Percentiles rank a stretch among this genome's conserved stretches.
phyloP scores from a whole-genome alignment of 2,113 vertebrate species.

The Psammodynastes pulverulentus region DNA sequence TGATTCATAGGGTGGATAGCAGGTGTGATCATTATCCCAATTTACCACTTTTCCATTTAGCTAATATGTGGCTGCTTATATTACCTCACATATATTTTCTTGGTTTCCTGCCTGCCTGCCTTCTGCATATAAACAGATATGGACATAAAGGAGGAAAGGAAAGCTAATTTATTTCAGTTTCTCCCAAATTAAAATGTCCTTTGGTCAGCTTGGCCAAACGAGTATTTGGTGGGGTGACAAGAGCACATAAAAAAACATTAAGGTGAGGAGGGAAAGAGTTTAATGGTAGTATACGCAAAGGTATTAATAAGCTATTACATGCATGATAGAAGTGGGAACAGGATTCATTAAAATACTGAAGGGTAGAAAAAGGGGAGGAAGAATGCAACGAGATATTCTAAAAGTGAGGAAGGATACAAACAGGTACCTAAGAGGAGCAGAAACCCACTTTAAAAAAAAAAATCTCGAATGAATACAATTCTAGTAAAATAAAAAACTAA shows the following conservation, averaged over 20 bases:
- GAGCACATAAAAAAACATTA: background rate
- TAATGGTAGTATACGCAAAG: background rate
- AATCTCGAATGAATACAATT: background rate
- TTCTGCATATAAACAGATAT: background rate
- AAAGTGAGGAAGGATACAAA: background rate
- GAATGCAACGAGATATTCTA: background rate
- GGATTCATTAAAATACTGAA: background rate
- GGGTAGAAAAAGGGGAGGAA: background rate
- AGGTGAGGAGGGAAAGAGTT: background rate
- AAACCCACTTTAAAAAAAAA: background rate
- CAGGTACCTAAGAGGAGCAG: background rate
- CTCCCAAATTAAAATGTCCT: background rate
- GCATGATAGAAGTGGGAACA: background rate
- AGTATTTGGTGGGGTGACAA: background rate
- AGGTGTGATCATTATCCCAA: background rate
- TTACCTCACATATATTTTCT: background rate
- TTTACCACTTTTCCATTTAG: background rate
- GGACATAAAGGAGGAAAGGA: background rate
- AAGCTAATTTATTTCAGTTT: background rate
- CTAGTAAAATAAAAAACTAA: background rate
- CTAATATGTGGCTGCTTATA: background rate
- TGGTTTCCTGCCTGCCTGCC: background rate
- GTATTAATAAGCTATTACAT: background rate
- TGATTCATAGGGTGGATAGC: background rate
- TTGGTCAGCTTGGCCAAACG: background rate